These are phyloP conservation scores for Bubo scandiacus DNA, from an alignment of 2,113 vertebrate genomes.

Conservation along the genomic window DNA sequence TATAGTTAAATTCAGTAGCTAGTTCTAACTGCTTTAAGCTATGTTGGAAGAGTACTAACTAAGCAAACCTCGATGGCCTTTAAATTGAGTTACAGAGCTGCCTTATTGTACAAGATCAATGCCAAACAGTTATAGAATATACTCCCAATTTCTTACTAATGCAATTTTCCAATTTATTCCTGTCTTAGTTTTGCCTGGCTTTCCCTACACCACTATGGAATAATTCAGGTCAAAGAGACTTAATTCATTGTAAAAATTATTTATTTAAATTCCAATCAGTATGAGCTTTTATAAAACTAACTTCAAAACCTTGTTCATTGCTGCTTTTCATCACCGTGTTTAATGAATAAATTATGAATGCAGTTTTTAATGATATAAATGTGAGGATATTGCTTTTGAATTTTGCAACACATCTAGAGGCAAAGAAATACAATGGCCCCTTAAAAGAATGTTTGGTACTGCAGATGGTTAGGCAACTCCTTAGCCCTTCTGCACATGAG, in stretches of 20 bases:
- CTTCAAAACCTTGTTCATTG: neutral
- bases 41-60: neutral
- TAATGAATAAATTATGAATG: slow-evolving; percentile 12
- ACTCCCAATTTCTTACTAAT: neutral
- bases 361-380: neutral
- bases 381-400: neutral
- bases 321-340: neutral
- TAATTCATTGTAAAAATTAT: neutral
- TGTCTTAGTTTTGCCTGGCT: neutral
- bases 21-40: neutral
- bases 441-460: neutral
- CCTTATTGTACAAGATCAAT: neutral
- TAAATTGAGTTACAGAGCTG: neutral
- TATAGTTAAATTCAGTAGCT: neutral
- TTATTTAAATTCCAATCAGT: neutral
- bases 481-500: neutral
- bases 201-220: neutral
- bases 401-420: neutral
- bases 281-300: neutral
- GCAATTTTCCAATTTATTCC: neutral
- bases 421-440: neutral
- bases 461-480: neutral
- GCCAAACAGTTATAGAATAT: neutral
- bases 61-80: neutral
- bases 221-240: neutral